Evolutionary conservation across 1,140 invertebrate genomes (phyloP).

Genomic region (Drosophila malerkotliana): DNA sequence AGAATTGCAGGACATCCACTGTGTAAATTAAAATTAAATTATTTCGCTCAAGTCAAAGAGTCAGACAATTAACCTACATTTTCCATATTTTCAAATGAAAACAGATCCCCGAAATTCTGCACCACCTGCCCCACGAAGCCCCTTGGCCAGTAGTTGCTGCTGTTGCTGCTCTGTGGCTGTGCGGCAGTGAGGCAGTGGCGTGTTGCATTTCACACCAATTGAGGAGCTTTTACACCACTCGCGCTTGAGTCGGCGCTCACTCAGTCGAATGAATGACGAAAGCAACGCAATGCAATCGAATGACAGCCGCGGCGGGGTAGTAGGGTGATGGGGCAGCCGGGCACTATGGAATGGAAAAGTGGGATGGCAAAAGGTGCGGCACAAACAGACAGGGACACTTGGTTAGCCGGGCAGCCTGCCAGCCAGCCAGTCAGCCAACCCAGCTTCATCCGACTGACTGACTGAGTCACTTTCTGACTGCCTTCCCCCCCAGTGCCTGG

Average conservation of each 20-base stretch:
- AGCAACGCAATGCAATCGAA: slow-evolving; percentile 52
- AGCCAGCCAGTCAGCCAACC: slow-evolving; percentile 25
- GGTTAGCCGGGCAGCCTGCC: slow-evolving; percentile 58
- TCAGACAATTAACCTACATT: slow-evolving; percentile 78
- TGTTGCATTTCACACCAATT: slow-evolving; percentile 81
- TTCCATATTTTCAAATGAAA: slow-evolving; percentile 60
- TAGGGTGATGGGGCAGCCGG: not conserved
- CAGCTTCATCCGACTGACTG: slow-evolving; percentile 36
- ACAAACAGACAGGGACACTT: slow-evolving; percentile 44
- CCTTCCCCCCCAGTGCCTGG: not conserved
- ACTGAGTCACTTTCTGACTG: slow-evolving; percentile 1
- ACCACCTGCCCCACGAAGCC: not conserved
- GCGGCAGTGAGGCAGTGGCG: slow-evolving; percentile 39
- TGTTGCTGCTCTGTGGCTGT: slow-evolving; percentile 15
- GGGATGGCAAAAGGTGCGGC: not conserved
- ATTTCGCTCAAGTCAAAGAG: slow-evolving; percentile 66
- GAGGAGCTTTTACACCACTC: slow-evolving; percentile 58
- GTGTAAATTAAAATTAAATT: slow-evolving; percentile 62
- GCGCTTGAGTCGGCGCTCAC: slow-evolving; percentile 70
- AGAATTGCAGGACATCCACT: not conserved
- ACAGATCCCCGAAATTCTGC: slow-evolving; percentile 12
- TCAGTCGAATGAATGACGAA: slow-evolving; percentile 78
- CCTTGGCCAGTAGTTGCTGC: not conserved
- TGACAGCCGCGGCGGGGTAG: slow-evolving; percentile 15
- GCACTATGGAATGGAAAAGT: not conserved